phyloP scores from a whole-genome alignment of 2,797 vertebrate genomes.

The Perdix hodgsoniae region DNA sequence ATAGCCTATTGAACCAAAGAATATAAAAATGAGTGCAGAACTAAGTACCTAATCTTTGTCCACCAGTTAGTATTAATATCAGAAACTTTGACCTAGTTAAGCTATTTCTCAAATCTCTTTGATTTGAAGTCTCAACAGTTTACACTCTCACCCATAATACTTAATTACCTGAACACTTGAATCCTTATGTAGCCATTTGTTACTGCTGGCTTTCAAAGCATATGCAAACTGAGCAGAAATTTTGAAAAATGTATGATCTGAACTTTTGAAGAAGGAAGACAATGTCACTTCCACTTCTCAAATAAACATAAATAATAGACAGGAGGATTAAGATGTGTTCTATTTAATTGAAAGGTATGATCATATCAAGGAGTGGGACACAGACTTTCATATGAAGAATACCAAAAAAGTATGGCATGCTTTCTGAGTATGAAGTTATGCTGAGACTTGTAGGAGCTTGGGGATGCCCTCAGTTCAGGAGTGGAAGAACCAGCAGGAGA shows the following conservation, averaged over 20 bases:
- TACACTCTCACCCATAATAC: neutral
- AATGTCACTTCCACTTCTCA: neutral
- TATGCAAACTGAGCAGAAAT: neutral
- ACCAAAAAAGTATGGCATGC: neutral
- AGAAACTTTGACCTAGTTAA: neutral
- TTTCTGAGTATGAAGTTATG: neutral
- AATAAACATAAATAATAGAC: neutral
- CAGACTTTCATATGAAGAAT: neutral
- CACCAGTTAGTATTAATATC: neutral
- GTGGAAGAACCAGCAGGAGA: neutral
- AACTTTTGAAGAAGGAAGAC: neutral
- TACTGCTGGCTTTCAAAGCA: neutral
- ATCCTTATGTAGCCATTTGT: neutral
- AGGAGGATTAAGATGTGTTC: neutral
- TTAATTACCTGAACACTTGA: neutral
- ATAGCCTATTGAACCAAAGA: neutral
- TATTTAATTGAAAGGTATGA: neutral
- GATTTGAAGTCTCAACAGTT: neutral
- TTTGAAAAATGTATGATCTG: neutral
- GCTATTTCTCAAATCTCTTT: neutral
- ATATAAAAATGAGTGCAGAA: neutral
- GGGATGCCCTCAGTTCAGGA: neutral
- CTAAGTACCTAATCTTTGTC: neutral
- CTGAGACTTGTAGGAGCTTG: neutral
- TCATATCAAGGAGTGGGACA: neutral